Conservation (phyloP, 92 coral and sea anemone genomes). For the Parazoanthus atlanticus region DNA sequence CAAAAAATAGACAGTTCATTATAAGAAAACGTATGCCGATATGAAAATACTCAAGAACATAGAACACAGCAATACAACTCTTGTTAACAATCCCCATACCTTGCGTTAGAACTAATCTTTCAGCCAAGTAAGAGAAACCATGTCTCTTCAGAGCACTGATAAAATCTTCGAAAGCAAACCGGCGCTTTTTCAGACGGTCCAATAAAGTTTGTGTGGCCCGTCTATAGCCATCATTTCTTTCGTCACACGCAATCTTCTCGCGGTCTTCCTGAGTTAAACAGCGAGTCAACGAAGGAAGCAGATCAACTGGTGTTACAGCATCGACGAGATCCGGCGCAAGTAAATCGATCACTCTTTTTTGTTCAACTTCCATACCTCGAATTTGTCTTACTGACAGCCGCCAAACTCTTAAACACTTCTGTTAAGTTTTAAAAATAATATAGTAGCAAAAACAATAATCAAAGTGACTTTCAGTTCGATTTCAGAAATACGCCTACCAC, state of each 20-base stretch:
- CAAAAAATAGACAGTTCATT: no score
- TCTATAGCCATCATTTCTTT: conserved; percentile 6
- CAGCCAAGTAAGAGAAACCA: conserved; percentile 7
- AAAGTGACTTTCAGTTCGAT: not conserved
- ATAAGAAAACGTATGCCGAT: not conserved
- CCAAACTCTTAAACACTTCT: not conserved
- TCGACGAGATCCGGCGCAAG: conserved; percentile 19
- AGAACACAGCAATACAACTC: not conserved
- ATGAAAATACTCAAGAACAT: not conserved
- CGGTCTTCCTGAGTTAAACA: conserved; percentile 23
- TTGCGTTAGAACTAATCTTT: not conserved
- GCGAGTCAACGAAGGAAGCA: conserved; percentile 19
- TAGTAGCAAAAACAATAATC: not conserved
- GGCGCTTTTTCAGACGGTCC: conserved; percentile 24
- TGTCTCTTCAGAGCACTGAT: conserved; percentile 15
- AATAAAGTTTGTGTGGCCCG: conserved; percentile 17
- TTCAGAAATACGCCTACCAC: not conserved
- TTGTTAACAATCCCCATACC: not conserved
- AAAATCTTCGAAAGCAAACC: conserved; percentile 3
- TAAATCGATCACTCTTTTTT: not conserved
- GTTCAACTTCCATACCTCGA: conserved; percentile 8
- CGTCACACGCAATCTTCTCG: conserved; percentile 32
- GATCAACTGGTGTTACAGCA: conserved; percentile 14
- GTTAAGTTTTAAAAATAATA: not conserved
- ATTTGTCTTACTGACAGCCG: not conserved